Evolutionary conservation across 2,888 invertebrate species (phyloP), one percentile per base, ranked within the genome.

Genomic region (Bimastos eiseni): DNA sequence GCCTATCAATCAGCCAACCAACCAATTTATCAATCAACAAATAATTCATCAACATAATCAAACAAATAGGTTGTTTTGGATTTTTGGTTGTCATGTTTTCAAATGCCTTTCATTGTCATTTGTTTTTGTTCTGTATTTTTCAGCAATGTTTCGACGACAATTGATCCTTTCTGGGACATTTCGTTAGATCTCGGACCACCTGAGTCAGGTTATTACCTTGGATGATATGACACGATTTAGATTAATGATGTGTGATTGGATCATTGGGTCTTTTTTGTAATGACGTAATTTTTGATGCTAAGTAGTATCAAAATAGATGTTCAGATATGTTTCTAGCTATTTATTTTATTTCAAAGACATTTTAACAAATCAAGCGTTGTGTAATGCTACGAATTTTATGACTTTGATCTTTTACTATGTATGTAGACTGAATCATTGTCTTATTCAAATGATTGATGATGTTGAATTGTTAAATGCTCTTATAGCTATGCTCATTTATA

Each of bases 141-240:
- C 94, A 97, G 97, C 91, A 97, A 98, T 90, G 98, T 99, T 0
- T 99, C 99, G 24, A 98, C 98, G 70, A 99, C 98, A 88, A 98
- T 98, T 92, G 99, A 99, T 95, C 98, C 99, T 0, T 98, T 98
- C 95, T 98, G 98, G 98, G 99, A 99, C 95, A 98, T 99, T 93
- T 98, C 98, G 34, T 96, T 99, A 92, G 99, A 99, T 95, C 96
- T 99, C 91, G 98, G 96, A 84, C 93, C 92, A 21, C 91, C 93
- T 0, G 92, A 92, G 49, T 44, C 90, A 86, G 86, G 86, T 86
- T 34, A 33, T 84, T 84, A 36, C 34, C 30, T 86, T 86, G 24
- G 24, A 30, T 34, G 37, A 86, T 34, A 86, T 34, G 21, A 24
- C 24, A 24, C 1, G 36, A 24, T 86, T 86, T 86, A 36, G 36